A percentile compares a stretch with the other conserved stretches of the same genome.
Evolutionary conservation across 1,140 invertebrate species (phyloP).

Genomic region (Chironomus striatipennis): DNA sequence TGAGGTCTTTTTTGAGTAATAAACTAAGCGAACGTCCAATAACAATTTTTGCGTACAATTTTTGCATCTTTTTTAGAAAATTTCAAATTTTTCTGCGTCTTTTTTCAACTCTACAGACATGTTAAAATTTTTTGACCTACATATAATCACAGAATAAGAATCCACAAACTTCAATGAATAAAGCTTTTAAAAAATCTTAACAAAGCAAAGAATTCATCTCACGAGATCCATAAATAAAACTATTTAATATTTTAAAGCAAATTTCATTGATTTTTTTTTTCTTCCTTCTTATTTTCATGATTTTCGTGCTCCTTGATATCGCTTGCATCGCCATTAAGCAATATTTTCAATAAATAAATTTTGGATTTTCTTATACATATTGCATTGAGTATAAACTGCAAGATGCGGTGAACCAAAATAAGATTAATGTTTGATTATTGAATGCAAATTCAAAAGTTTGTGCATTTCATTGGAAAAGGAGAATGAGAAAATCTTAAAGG

Average conservation of each 20-base stretch:
- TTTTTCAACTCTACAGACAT: no score
- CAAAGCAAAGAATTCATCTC: constrained; percentile 2
- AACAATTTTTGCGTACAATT: no score
- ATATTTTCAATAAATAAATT: background rate
- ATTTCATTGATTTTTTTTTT: background rate
- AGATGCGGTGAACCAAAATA: background rate
- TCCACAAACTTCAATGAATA: no score
- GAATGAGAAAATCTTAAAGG: no score
- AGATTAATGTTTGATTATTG: constrained; percentile 9
- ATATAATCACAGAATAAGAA: no score
- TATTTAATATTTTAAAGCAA: background rate
- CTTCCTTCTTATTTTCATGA: background rate
- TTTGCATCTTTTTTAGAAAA: no score
- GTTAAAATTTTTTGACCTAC: no score
- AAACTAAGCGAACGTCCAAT: no score
- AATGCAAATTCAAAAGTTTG: background rate
- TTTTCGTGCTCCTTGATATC: background rate
- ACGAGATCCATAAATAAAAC: background rate
- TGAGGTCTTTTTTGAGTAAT: no score
- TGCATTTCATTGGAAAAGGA: no score
- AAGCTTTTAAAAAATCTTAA: no score
- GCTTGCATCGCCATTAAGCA: background rate
- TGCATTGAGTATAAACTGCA: background rate
- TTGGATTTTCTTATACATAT: background rate
- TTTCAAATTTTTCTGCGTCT: no score